Base-by-base conservation (phyloP, 2,888 invertebrate species). In the Orthonevra nobilis region DNA sequence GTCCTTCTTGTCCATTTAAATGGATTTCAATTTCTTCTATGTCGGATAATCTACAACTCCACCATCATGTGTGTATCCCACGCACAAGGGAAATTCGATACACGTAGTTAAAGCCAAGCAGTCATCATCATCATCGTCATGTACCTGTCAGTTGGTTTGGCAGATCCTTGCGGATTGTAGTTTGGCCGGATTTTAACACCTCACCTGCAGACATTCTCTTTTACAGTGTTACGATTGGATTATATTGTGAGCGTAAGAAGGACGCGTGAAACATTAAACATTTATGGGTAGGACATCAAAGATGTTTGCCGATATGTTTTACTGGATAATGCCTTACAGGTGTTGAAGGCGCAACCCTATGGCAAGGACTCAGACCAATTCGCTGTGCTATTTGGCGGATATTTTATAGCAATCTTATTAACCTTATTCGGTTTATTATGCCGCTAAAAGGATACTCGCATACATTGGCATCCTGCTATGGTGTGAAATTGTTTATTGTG, bases 191-290 rank as follows among this genome's bases (percentile, higher is more conserved):
- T 79, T 77, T 79, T 79, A 72, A 73, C 79, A 79, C 79, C 79
- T 79, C 34, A 66, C 54, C 48, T 60, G 44, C 46, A 54, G 32
- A 40, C 54, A 72, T 30, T 60, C 46, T 12, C 28, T 54, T 23
- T 48, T n/a, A n/a, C 32, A n/a, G 36, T 36, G 44, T 42, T 36
- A 20, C 23, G 42, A 60, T 74, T 54, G 56, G 77, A 77, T 77
- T 77, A 77, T 15, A 26, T 38, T 15, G 19, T 58, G 26, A 34
- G 79, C 20, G 19, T 58, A 32, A 34, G 79, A 79, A 79, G 73
- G 72, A 61, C 79, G 64, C 77, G 77, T 77, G 77, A 77, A 79
- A 73, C 56, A 73, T 79, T 60, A 54, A 79, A 73, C n/a, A n/a
- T 73, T 79, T 48, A 52, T 42, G 23, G 10, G n/a, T 61, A 73